A percentile compares a stretch with the other conserved stretches of the same genome.
phyloP scores from a whole-genome alignment of 1,140 invertebrate genomes.

The Neotoxoptera formosana region DNA sequence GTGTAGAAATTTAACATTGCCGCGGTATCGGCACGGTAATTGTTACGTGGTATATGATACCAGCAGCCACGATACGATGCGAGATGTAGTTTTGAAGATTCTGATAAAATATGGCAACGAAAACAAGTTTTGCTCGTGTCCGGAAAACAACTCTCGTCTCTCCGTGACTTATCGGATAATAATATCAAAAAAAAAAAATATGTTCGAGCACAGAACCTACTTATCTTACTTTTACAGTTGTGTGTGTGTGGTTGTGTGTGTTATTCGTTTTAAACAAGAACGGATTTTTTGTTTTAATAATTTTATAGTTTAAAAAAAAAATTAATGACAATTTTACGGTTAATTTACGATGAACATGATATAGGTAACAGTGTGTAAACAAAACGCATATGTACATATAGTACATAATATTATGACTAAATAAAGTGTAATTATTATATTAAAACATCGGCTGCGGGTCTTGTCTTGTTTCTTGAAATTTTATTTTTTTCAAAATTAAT shows the following conservation, averaged over 20 bases:
- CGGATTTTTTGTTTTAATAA: neutral
- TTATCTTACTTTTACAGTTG: neutral
- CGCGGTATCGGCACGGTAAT: neutral
- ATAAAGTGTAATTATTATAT: neutral
- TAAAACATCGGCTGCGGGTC: neutral
- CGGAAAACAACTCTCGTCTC: slow-evolving; percentile 10
- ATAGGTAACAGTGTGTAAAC: neutral
- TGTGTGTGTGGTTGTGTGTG: too few species aligned
- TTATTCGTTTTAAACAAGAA: neutral
- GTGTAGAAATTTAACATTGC: neutral
- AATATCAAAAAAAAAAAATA: neutral
- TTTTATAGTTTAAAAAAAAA: neutral
- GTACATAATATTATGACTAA: neutral
- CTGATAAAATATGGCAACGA: neutral
- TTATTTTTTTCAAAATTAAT: neutral
- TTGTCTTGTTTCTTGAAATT: neutral
- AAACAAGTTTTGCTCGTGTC: slow-evolving; percentile 20
- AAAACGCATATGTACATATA: neutral
- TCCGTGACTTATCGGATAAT: slow-evolving; percentile 29
- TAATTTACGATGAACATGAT: neutral
- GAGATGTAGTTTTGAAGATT: neutral
- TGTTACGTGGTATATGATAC: neutral
- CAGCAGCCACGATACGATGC: neutral
- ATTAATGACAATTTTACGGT: neutral
- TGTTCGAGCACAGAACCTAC: neutral